Evolutionary conservation across 23 tunicate species (phyloP).

Genomic region (Trididemnum miniatum): DNA sequence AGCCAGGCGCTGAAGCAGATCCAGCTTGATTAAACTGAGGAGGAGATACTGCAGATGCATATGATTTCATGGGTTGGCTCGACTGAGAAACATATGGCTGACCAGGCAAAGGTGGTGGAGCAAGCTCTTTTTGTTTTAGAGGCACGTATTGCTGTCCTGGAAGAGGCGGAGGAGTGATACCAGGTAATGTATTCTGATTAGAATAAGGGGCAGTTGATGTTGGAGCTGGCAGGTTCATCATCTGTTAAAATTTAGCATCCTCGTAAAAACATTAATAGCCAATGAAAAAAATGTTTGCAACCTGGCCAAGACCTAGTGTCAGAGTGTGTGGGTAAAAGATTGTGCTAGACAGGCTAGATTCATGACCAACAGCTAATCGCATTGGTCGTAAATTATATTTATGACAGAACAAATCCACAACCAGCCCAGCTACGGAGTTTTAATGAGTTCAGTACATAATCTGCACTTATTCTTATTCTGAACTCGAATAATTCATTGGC

Average conservation of each 20-base stretch:
- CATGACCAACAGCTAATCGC: too few species aligned
- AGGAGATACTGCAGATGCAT: constrained; percentile 23
- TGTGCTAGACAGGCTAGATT: too few species aligned
- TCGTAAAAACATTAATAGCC: neutral
- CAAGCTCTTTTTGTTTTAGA: neutral
- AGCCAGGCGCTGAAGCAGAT: neutral
- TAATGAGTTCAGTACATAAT: too few species aligned
- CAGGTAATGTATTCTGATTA: neutral
- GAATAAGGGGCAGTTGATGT: neutral
- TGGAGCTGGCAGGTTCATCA: neutral
- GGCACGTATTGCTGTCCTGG: constrained; percentile 50
- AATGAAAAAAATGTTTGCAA: too few species aligned
- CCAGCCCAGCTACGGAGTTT: too few species aligned
- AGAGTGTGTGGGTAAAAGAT: too few species aligned
- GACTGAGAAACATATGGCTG: constrained; percentile 27
- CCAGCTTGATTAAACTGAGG: neutral
- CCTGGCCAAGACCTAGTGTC: too few species aligned
- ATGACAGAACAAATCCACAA: too few species aligned
- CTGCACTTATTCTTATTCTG: too few species aligned
- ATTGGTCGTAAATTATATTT: neutral
- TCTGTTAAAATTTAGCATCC: neutral
- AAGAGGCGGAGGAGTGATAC: constrained; percentile 38
- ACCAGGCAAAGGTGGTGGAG: constrained; percentile 44
- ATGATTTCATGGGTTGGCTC: constrained; percentile 11
- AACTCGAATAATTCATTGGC: too few species aligned